These are phyloP conservation scores for Enteromius viviparus DNA, from an alignment of 2,797 vertebrate genomes.

Conservation along the genomic window DNA sequence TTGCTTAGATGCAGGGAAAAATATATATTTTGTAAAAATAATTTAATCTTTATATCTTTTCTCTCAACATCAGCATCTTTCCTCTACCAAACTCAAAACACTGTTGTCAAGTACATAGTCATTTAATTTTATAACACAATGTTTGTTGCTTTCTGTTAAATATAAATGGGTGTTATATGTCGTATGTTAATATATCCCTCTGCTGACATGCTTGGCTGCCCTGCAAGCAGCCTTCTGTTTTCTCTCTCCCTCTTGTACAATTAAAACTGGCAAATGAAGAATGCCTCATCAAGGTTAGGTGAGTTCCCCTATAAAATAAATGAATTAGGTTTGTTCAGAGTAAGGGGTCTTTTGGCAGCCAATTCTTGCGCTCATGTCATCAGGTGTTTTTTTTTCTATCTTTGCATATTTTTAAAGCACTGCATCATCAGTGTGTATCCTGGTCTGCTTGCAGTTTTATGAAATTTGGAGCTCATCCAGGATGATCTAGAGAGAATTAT, in stretches of 20 bases:
- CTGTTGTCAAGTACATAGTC: no score
- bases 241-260: conserved; percentile 26
- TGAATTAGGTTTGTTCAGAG: not conserved
- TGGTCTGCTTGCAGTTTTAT: not conserved
- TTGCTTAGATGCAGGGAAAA: not conserved
- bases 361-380: not conserved
- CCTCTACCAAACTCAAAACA: not conserved
- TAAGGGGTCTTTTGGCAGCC: not conserved
- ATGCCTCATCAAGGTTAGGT: conserved; percentile 7
- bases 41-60: not conserved
- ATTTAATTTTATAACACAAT: not conserved
- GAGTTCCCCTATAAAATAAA: not conserved
- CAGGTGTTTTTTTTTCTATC: not conserved
- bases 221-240: conserved; percentile 15
- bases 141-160: not conserved
- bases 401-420: not conserved
- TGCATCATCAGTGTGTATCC: not conserved
- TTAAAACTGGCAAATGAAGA: conserved; percentile 32
- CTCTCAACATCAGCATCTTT: not conserved
- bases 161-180: conserved; percentile 3
- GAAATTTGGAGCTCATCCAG: not conserved
- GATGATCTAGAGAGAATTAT: not conserved
- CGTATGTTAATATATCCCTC: conserved; percentile 6
- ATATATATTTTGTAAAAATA: not conserved
- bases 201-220: not conserved